phyloP scores from a whole-genome alignment of 2,888 invertebrate species.

The Philaethria dido region DNA sequence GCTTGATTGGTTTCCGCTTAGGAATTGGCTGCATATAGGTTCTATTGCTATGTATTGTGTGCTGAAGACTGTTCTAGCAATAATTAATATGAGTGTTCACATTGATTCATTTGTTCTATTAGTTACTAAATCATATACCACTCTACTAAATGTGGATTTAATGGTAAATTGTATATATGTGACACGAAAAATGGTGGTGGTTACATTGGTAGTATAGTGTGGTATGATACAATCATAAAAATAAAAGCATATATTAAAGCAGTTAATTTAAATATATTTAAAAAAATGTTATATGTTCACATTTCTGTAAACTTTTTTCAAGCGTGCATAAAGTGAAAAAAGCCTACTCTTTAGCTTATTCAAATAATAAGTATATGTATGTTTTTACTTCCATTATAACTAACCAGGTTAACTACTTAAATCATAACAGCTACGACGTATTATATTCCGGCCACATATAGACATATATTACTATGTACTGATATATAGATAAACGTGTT shows the following conservation, averaged over 20 bases:
- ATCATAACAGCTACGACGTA: neutral
- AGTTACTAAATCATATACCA: slow-evolving; percentile 1
- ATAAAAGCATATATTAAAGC: too few relatives aligned
- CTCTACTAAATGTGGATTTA: neutral
- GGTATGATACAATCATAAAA: too few relatives aligned
- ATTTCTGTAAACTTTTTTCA: neutral
- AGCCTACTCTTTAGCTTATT: neutral
- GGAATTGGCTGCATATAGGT: slow-evolving; percentile 45
- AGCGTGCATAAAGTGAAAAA: neutral
- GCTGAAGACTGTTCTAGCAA: slow-evolving; percentile 26
- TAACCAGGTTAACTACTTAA: neutral
- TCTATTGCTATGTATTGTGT: slow-evolving; percentile 28
- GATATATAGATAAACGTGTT: slow-evolving; percentile 15
- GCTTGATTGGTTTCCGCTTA: slow-evolving; percentile 50
- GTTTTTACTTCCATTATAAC: neutral
- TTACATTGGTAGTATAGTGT: too few relatives aligned
- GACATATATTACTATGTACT: neutral
- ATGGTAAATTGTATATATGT: too few relatives aligned
- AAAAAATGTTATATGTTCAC: too few relatives aligned
- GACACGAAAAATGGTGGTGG: too few relatives aligned
- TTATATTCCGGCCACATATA: neutral
- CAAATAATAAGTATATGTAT: neutral
- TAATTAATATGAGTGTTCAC: slow-evolving; percentile 30
- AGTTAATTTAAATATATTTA: too few relatives aligned
- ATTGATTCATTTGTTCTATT: slow-evolving; percentile 14